Base-by-base conservation (phyloP, 2,888 invertebrate species). In the Trachelus tabidus region DNA sequence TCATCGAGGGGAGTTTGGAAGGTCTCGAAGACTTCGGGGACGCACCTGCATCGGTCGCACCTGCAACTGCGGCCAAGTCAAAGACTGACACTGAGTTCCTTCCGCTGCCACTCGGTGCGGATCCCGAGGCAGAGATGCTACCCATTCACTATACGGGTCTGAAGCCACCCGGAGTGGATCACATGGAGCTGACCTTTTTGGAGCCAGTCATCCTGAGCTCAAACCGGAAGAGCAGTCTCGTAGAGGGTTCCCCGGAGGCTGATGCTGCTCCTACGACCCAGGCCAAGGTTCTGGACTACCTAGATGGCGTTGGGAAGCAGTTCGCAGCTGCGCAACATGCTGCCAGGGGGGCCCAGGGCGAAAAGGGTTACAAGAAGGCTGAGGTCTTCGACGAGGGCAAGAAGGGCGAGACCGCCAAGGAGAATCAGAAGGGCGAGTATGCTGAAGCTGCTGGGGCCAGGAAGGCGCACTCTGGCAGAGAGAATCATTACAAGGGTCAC, bases 321-420 rank as follows among this genome's bases (percentile, higher is more conserved):
- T 94, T 92, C 85, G 92, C 90, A 1, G 92, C 92, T 76, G 90
- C 92, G 76, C 92, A 93, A 80, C 92, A 93, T 75, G 90, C 92
- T 0, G 92, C 92, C 73, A 92, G 93, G 34, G 94, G 94, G 0
- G 93, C 93, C 75, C 93, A 93, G 76, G 93, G 93, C 15, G 92
- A 92, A 79, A 92, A 93, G 79, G 94, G 94, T 4, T 94, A 93
- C 87, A 92, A 92, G 77, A 93, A 92, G 0, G 89, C 92, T 77
- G 93, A 92, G 15, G 92, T 92, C 31, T 93, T 92, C 83, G 94
- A 94, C 76, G 93, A 94, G 83, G 94, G 93, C 0, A 90, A 92
- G 79, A 91, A 93, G 37, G 94, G 94, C 34, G 91, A 93, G 80
- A 93, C 93, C 82, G 93, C 91, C 12, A 93, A 93, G 80, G 92